A percentile compares a stretch with the other conserved stretches of the same genome.
Conservation (phyloP, 2,113 vertebrate genomes). For the Xiphophorus couchianus region DNA sequence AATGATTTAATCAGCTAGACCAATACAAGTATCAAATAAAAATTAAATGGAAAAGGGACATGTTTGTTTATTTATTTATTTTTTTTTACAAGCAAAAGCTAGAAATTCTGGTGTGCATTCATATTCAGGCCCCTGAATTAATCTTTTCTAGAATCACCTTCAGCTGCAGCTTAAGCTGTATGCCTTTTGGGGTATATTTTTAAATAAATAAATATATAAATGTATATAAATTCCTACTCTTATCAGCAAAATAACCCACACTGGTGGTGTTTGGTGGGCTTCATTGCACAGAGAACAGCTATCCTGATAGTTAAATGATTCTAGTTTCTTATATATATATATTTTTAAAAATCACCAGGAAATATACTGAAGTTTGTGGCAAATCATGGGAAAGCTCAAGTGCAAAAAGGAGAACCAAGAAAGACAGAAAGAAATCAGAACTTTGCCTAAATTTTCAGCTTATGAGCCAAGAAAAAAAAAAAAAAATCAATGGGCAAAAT, state of each 20-base stretch:
- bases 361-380: too few relatives aligned
- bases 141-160: not conserved
- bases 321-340: too few relatives aligned
- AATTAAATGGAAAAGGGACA: not conserved
- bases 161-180: not conserved
- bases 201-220: not conserved
- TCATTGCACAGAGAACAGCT: too few relatives aligned
- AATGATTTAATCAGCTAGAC: not conserved
- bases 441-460: slow-evolving; percentile 18
- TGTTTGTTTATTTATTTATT: not conserved
- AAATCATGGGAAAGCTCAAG: too few relatives aligned
- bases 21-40: not conserved
- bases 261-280: too few relatives aligned
- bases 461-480: not conserved
- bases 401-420: too few relatives aligned
- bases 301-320: too few relatives aligned
- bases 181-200: not conserved
- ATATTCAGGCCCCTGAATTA: not conserved
- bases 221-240: too few relatives aligned
- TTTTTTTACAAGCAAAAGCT: too few relatives aligned
- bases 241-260: too few relatives aligned
- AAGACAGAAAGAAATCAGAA: slow-evolving; percentile 29
- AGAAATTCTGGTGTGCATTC: not conserved
- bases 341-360: too few relatives aligned
- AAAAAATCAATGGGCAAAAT: not conserved